Percentiles rank a stretch among this genome's conserved stretches.
These are phyloP conservation scores for Trissolcus brochymenae DNA, from an alignment of 2,888 invertebrate species.

Conservation along the genomic window DNA sequence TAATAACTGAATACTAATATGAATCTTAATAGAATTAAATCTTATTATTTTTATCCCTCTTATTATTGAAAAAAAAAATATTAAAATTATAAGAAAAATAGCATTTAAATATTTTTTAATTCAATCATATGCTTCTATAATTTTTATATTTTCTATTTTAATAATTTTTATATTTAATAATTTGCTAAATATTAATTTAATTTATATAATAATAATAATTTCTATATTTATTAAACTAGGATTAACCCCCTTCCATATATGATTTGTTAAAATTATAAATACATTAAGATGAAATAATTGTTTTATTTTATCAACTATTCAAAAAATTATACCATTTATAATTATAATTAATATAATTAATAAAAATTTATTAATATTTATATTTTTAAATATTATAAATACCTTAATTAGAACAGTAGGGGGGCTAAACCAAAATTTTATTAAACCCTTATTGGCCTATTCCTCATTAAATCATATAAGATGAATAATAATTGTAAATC, in stretches of 20 bases:
- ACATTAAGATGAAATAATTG: slow-evolving; percentile 30
- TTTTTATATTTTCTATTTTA: slow-evolving; percentile 76
- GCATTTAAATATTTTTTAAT: slow-evolving; percentile 76
- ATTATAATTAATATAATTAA: slow-evolving; percentile 77
- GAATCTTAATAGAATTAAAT: slow-evolving; percentile 67
- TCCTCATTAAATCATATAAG: slow-evolving; percentile 82
- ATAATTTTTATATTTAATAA: not conserved
- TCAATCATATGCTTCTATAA: slow-evolving; percentile 81
- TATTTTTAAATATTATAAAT: slow-evolving; percentile 78
- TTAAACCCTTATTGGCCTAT: slow-evolving; percentile 80
- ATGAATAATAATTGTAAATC: slow-evolving; percentile 77
- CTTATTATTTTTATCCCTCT: slow-evolving; percentile 78
- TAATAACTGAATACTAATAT: slow-evolving; percentile 64
- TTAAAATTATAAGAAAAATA: slow-evolving; percentile 72
- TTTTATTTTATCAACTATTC: slow-evolving; percentile 66
- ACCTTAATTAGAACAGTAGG: slow-evolving; percentile 79
- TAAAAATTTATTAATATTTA: slow-evolving; percentile 76
- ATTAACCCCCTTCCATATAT: slow-evolving; percentile 83
- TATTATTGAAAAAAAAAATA: slow-evolving; percentile 79
- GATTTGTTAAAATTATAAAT: slow-evolving; percentile 76
- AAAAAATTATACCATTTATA: slow-evolving; percentile 76
- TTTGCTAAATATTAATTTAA: not conserved
- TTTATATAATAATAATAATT: not conserved
- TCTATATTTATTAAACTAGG: slow-evolving; percentile 80
- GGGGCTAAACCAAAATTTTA: slow-evolving; percentile 78